These are phyloP conservation scores for Percopsis transmontana DNA, from an alignment of 2,113 vertebrate genomes.

Conservation along the genomic window DNA sequence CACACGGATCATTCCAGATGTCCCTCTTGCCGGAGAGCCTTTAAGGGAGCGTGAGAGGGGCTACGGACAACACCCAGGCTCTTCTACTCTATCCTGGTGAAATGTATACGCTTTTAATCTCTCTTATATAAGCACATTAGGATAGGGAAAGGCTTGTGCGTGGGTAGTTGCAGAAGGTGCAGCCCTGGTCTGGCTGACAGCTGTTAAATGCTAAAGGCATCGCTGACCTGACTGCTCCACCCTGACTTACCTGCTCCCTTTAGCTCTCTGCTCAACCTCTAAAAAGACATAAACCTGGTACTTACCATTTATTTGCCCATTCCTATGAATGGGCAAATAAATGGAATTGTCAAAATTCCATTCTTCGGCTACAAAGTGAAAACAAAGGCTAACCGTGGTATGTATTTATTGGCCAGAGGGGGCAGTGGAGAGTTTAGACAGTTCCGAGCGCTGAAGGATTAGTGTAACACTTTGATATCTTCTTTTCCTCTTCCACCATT, in stretches of 20 bases:
- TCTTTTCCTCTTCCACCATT: constrained; percentile 40
- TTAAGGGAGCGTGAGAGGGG: constrained; percentile 40
- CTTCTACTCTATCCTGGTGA: constrained; percentile 29
- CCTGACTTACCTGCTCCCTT: neutral
- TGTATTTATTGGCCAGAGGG: too few species aligned
- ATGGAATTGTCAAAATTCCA: too few species aligned
- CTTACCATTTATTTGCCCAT: too few species aligned
- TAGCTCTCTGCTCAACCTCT: neutral
- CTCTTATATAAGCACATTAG: constrained; percentile 53
- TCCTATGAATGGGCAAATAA: too few species aligned
- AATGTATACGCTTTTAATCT: constrained; percentile 47
- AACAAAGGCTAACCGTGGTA: too few species aligned
- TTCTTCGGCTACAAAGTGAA: too few species aligned
- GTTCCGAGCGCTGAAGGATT: constrained; percentile 23
- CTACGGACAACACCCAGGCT: constrained; percentile 31
- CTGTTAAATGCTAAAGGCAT: constrained; percentile 16
- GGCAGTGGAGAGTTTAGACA: too few species aligned
- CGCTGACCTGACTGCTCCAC: constrained; percentile 2
- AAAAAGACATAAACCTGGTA: too few species aligned
- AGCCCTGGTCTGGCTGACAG: constrained; percentile 24
- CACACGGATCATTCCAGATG: constrained; percentile 43
- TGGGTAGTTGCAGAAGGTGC: constrained; percentile 20
- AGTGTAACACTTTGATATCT: constrained; percentile 44
- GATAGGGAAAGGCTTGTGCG: constrained; percentile 23
- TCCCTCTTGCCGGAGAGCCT: constrained; percentile 24